These are phyloP conservation scores for Bos javanicus DNA, from an alignment of 2,113 vertebrate species.

Conservation along the genomic window DNA sequence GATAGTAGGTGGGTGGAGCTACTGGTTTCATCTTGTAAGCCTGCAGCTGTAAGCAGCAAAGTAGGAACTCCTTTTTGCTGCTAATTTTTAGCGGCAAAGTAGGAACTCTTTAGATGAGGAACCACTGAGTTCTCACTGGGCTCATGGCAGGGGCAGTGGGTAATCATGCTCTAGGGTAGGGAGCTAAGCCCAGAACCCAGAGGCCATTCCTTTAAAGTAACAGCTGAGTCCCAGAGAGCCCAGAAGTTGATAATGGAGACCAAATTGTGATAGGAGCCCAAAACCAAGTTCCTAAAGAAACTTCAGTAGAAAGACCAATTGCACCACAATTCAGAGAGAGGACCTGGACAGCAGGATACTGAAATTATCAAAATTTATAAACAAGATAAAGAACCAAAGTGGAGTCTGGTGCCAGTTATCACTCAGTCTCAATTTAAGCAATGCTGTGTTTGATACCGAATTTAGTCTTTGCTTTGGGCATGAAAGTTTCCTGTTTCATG, in stretches of 20 bases:
- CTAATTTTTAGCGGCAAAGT: neutral
- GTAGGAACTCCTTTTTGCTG: neutral
- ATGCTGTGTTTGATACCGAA: neutral
- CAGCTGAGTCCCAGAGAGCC: neutral
- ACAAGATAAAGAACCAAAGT: neutral
- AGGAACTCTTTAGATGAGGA: neutral
- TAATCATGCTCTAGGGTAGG: neutral
- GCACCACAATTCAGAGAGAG: neutral
- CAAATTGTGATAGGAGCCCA: neutral
- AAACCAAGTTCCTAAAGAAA: neutral
- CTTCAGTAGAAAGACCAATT: neutral
- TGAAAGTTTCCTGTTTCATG: neutral
- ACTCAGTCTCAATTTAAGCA: neutral
- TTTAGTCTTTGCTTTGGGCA: neutral
- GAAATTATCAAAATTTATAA: neutral
- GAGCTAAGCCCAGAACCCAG: neutral
- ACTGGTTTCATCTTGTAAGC: neutral
- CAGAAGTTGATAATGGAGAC: neutral
- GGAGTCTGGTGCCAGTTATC: neutral
- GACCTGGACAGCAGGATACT: neutral
- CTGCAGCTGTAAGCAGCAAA: neutral
- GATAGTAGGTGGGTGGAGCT: neutral
- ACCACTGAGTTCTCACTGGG: neutral
- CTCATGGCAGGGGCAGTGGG: neutral
- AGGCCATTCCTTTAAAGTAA: neutral